Base-by-base conservation (phyloP, 2,797 vertebrate species). In the Acrocephalus scirpaceus region DNA sequence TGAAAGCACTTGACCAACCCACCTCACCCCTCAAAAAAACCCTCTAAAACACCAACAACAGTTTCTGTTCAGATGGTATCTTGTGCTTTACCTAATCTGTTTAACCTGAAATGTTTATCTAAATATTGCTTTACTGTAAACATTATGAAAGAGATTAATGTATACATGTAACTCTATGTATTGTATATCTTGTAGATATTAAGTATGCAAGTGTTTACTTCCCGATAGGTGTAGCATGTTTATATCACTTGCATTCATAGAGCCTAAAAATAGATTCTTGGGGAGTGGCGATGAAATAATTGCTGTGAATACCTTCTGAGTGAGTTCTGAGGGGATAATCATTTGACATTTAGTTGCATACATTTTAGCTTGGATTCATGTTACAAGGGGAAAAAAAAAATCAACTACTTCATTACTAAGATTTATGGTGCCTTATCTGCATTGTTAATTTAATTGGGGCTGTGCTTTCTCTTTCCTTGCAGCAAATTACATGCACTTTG, bases 381-480 rank as follows among this genome's bases (percentile, higher is more conserved):
- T 88, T 92, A 84, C 53, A 65, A 82, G 32, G 13, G 26, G 60
- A 4, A 13, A 60, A 81, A 81, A 81, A 42, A 71, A 1, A 18
- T 8, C 19, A 86, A 29, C 27, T 75, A 12, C 60, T 82, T 84
- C 14, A 64, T 82, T 93, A 72, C 30, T 82, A 73, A 91, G 57
- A 92, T 93, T 74, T 80, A 92, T 96, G 93, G 97, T 95, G 89
- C 96, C 95, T 97, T 96, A 92, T 86, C 79, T 95, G 86, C 90
- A 64, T 86, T 95, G 36, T 78, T 87, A 77, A 79, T 11, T 83
- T 87, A 77, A 79, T 11, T 83, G 32, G 79, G 89, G 69, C 58
- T 92, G 6, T 20, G 19, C 40, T 70, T 84, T 80, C 73, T 89
- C 57, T 79, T 66, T 45, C 67, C 77, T 90, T 86, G 53, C 48